phyloP scores from a whole-genome alignment of 2,113 vertebrate genomes.

The Cyprinodon brontotheroides region DNA sequence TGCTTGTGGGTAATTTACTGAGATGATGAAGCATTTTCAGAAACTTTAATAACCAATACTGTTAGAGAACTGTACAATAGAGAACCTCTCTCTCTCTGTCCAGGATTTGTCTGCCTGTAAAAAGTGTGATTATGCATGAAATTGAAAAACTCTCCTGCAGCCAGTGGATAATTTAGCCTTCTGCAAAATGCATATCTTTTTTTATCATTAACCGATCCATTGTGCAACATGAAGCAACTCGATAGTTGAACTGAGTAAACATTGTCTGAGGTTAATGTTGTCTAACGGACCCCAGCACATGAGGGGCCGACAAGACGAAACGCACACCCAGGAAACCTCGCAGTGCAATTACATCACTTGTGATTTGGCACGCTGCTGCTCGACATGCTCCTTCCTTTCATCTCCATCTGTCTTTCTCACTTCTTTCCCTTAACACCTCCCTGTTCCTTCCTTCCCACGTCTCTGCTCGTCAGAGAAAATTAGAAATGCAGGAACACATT shows the following conservation, averaged over 20 bases:
- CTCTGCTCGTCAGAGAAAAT: conserved; percentile 54
- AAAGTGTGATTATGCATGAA: conserved; percentile 65
- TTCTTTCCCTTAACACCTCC: conserved; percentile 61
- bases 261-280: conserved; percentile 51
- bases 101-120: conserved; percentile 40
- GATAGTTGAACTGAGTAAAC: conserved; percentile 52
- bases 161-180: conserved; percentile 38
- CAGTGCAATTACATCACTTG: conserved; percentile 49
- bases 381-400: conserved; percentile 40
- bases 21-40: conserved; percentile 8
- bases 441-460: conserved; percentile 55
- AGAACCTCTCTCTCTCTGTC: conserved; percentile 28
- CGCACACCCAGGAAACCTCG: conserved; percentile 36
- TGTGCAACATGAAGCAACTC: conserved; percentile 11
- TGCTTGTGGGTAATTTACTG: conserved; percentile 10
- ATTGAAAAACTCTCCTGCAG: conserved; percentile 51
- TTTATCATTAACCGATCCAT: conserved; percentile 42
- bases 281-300: conserved; percentile 36
- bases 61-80: not conserved
- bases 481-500: conserved; percentile 69
- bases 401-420: conserved; percentile 66
- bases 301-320: conserved; percentile 35
- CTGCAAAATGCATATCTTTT: conserved; percentile 12
- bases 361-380: conserved; percentile 31
- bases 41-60: conserved; percentile 1